Percentiles rank a stretch among this genome's conserved stretches.
Conservation (phyloP, 2,797 vertebrate genomes). For the Cossypha niveicapilla region DNA sequence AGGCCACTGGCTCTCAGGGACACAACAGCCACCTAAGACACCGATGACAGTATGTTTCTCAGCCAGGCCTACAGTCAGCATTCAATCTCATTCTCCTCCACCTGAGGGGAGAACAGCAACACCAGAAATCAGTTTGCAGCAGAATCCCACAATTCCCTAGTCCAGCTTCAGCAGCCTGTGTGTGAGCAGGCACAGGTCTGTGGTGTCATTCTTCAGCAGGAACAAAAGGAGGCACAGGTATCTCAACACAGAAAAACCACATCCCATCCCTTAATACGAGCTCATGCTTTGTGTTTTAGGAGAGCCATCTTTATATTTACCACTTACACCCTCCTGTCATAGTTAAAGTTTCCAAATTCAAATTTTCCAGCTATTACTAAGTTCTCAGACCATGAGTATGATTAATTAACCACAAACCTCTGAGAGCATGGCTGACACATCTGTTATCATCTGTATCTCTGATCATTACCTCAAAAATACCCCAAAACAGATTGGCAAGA, state of each 20-base stretch:
- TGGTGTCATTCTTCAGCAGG: constrained; percentile 70
- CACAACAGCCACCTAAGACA: constrained; percentile 80
- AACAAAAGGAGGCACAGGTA: constrained; percentile 31
- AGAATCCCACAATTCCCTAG: constrained; percentile 85
- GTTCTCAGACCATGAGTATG: neutral
- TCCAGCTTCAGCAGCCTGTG: constrained; percentile 82
- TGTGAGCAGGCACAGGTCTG: constrained; percentile 79
- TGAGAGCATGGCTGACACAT: neutral
- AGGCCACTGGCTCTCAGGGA: constrained; percentile 78
- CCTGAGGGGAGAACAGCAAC: constrained; percentile 86
- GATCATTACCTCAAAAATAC: neutral
- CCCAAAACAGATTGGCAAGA: neutral
- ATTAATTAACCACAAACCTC: neutral
- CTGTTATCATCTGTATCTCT: neutral
- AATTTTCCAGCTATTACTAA: neutral
- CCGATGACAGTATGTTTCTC: constrained; percentile 91
- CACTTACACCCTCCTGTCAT: neutral
- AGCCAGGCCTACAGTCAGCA: constrained; percentile 90
- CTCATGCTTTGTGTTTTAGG: neutral
- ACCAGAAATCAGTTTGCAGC: constrained; percentile 90
- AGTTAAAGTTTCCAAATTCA: neutral
- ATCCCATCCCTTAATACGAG: neutral
- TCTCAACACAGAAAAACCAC: constrained; percentile 15
- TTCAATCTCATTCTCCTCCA: constrained; percentile 81
- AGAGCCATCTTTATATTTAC: neutral